phyloP scores from a whole-genome alignment of 2,888 invertebrate genomes.

The Auanema sp. region DNA sequence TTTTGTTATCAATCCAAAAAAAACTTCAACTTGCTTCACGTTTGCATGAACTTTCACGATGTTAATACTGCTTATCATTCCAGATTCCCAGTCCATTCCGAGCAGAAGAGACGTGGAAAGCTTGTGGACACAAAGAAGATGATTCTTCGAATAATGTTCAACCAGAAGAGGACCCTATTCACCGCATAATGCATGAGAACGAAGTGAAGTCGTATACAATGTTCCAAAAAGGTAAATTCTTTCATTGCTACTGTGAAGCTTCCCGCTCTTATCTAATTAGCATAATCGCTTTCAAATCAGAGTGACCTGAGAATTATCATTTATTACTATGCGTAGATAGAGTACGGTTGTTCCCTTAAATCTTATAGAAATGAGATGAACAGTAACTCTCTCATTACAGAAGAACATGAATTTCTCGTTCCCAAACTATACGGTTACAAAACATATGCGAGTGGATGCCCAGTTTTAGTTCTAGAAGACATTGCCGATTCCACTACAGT shows the following conservation, averaged over 20 bases:
- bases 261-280: slow-evolving; percentile 1
- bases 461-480: slow-evolving; percentile 16
- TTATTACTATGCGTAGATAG: too few species aligned
- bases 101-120: slow-evolving; percentile 17
- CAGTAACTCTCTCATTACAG: neutral
- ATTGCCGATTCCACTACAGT: slow-evolving; percentile 8
- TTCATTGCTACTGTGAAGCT: neutral
- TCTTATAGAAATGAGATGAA: too few species aligned
- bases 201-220: slow-evolving; percentile 12
- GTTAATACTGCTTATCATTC: neutral
- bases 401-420: neutral
- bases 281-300: too few species aligned
- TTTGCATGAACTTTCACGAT: neutral
- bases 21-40: slow-evolving; percentile 1
- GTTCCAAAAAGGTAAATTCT: slow-evolving; percentile 7
- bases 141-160: neutral
- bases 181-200: slow-evolving; percentile 16
- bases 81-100: slow-evolving; percentile 16
- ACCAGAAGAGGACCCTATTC: slow-evolving; percentile 12
- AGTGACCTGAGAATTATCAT: too few species aligned
- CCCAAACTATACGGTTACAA: slow-evolving; percentile 13
- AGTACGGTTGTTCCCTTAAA: too few species aligned
- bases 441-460: neutral
- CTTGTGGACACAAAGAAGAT: slow-evolving; percentile 6
- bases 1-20: neutral